phyloP scores from a whole-genome alignment of 2,888 invertebrate species.

The Nowickia ferox region DNA sequence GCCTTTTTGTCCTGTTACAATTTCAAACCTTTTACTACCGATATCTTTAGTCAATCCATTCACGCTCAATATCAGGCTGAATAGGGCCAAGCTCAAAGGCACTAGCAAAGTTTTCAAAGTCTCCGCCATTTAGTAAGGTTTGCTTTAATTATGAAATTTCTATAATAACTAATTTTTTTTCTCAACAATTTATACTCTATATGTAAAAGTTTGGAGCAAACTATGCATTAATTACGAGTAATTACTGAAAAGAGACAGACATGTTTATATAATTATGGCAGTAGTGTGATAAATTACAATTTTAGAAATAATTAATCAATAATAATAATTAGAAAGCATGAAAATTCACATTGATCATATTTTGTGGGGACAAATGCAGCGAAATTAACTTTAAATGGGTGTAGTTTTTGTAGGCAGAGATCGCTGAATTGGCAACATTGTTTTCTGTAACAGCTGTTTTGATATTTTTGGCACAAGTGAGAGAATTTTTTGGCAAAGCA shows the following conservation, averaged over 20 bases:
- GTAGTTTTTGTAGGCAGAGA: no score
- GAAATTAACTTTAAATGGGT: no score
- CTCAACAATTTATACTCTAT: neutral
- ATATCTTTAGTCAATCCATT: constrained; percentile 9
- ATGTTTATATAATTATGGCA: neutral
- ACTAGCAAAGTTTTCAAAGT: neutral
- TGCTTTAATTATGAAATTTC: neutral
- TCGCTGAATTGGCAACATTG: no score
- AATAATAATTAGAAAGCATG: no score
- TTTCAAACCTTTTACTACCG: constrained; percentile 64
- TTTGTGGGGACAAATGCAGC: no score
- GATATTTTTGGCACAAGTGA: no score
- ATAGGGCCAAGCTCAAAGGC: neutral
- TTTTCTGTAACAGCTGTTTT: no score
- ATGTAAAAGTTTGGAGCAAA: neutral
- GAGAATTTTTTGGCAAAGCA: no score
- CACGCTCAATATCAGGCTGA: neutral
- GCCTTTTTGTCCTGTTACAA: constrained; percentile 50
- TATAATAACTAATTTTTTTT: constrained; percentile 3
- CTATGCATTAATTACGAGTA: neutral
- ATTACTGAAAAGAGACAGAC: neutral
- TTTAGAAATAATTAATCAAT: no score
- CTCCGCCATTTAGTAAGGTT: neutral
- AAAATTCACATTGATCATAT: no score
- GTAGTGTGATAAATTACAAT: no score